These are phyloP conservation scores for Campoplex nolae DNA, from an alignment of 2,888 invertebrate genomes.

Conservation along the genomic window DNA sequence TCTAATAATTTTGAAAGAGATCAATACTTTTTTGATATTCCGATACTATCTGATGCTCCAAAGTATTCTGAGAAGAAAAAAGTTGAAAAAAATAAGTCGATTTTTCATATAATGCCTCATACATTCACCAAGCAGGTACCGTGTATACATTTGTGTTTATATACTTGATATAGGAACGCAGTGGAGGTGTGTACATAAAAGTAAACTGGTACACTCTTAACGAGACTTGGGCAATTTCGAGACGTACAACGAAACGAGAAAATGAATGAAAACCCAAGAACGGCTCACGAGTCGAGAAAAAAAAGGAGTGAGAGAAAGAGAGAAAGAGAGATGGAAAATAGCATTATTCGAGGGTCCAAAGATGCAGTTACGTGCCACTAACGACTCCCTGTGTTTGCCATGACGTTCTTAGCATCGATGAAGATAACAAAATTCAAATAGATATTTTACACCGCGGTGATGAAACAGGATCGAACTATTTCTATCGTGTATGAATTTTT, in stretches of 20 bases:
- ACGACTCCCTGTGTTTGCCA: constrained; percentile 49
- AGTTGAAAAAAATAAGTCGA: not conserved
- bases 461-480: not conserved
- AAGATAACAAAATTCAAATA: not conserved
- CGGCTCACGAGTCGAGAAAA: not conserved
- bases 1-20: too few species aligned
- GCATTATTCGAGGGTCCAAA: constrained; percentile 15
- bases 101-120: not conserved
- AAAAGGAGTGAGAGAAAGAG: not conserved
- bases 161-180: constrained; percentile 5
- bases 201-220: constrained; percentile 47
- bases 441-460: not conserved
- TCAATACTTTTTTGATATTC: too few species aligned
- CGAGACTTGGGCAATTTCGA: constrained; percentile 33
- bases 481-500: not conserved
- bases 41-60: not conserved
- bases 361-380: constrained; percentile 25
- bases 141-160: not conserved
- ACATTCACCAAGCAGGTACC: not conserved
- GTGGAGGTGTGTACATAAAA: constrained; percentile 22
- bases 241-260: constrained; percentile 15
- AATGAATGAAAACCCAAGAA: constrained; percentile 51
- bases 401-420: not conserved
- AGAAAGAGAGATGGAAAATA: not conserved
- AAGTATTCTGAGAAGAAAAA: not conserved